Conservation (phyloP, 2,888 invertebrate genomes). For the Timema podura region DNA sequence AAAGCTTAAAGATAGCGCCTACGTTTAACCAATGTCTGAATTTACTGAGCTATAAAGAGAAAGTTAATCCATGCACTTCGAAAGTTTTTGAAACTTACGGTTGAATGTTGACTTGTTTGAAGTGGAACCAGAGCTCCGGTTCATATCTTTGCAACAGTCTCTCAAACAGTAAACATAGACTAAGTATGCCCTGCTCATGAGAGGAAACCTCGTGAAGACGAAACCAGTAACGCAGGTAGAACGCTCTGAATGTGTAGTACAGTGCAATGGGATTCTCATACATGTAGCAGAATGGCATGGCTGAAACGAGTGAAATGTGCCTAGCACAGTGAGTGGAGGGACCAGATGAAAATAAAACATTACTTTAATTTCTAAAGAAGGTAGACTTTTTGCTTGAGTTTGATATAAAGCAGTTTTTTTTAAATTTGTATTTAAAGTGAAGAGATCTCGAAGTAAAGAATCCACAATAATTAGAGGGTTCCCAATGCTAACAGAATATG, state of each 20-base stretch:
- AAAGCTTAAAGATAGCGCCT: too few relatives aligned
- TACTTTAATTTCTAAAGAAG: background rate
- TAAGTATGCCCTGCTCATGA: slow-evolving; percentile 84
- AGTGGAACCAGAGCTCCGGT: slow-evolving; percentile 86
- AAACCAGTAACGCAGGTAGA: slow-evolving; percentile 90
- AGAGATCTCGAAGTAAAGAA: too few relatives aligned
- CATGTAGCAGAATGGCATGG: slow-evolving; percentile 91
- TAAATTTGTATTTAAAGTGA: too few relatives aligned
- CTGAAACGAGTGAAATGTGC: slow-evolving; percentile 50
- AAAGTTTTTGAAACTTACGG: slow-evolving; percentile 67
- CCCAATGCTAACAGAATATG: too few relatives aligned
- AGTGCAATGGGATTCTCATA: slow-evolving; percentile 83
- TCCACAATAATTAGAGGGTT: too few relatives aligned
- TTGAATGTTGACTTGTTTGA: slow-evolving; percentile 80
- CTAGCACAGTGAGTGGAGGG: too few relatives aligned
- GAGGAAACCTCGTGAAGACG: slow-evolving; percentile 88
- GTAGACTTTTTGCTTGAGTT: background rate
- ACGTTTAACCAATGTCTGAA: too few relatives aligned
- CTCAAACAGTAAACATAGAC: slow-evolving; percentile 85
- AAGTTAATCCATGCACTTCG: too few relatives aligned
- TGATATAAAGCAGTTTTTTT: too few relatives aligned
- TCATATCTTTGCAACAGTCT: slow-evolving; percentile 85
- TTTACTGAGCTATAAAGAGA: too few relatives aligned
- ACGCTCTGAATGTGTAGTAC: slow-evolving; percentile 86
- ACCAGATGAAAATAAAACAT: background rate